Base-by-base conservation (phyloP, 2,888 invertebrate species). In the Helicoverpa assulta region DNA sequence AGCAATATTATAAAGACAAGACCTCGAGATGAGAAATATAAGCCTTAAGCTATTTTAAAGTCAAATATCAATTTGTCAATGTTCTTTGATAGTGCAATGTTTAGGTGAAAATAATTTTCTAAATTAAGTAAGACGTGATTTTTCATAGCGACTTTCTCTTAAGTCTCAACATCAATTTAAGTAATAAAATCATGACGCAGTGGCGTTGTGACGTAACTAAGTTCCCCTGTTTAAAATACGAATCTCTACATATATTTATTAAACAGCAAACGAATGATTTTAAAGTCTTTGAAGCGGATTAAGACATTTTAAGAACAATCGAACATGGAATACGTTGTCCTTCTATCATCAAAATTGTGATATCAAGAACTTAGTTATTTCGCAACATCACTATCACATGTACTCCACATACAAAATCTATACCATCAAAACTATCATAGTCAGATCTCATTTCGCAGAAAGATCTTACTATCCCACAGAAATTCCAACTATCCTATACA, bases 401-500 rank as follows among this genome's bases (percentile, higher is more conserved):
- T 19, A 62, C 19, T 56, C 6, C 56, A 51, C 55, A 37, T 62
- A 69, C 0, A 54, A 52, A 29, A 66, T 50, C 18, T 51, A 47
- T 67, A 21, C 19, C 21, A 47, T 5, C n/a, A 6, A 47, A 29
- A 64, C 21, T 56, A 43, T 60, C 47, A 4, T 33, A 54, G 54
- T 62, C 54, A 54, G 29, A 54, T 43, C 21, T 12, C 26, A 62
- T 40, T 26, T 51, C 40, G 18, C 4, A 37, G 16, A 21, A 37
- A 53, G 10, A 59, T 56, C 29, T 26, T 6, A 73, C 54, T 59
- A 61, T 73, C 26, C 65, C 43, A 47, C 51, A 59, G 47, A 76
- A 37, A 40, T 26, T 26, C 29, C 26, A 6, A 73, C 54, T 59
- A 61, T 73, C 19, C 65, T 33, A 47, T 43, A 26, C 26, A 26